Percentiles rank a stretch among this genome's conserved stretches.
Conservation (phyloP, 1,140 invertebrate genomes). For the Trichomalopsis sarcophagae region DNA sequence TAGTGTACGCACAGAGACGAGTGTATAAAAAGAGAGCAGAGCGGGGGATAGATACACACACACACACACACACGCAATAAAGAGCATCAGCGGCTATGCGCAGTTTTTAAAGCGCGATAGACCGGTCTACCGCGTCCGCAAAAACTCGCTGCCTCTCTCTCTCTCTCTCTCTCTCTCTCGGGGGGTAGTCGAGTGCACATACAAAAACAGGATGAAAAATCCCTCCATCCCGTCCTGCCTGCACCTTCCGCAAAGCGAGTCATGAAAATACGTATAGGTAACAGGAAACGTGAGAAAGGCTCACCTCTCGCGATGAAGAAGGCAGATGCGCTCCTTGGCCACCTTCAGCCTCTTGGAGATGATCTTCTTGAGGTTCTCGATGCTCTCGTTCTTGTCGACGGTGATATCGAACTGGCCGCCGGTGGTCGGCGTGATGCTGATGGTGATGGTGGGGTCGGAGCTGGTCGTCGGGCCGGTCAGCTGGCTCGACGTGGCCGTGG, state of each 20-base stretch:
- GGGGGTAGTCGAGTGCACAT: neutral
- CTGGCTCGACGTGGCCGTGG: constrained; percentile 76
- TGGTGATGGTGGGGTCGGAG: constrained; percentile 80
- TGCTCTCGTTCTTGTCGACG: constrained; percentile 85
- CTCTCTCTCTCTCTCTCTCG: neutral
- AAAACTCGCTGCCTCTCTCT: neutral
- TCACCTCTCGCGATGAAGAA: constrained; percentile 94
- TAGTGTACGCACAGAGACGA: neutral
- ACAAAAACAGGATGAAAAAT: neutral
- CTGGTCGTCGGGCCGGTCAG: constrained; percentile 67
- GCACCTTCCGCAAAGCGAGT: neutral
- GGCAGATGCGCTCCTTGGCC: constrained; percentile 92
- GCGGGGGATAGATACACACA: neutral
- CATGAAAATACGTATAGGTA: neutral
- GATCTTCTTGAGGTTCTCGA: constrained; percentile 92
- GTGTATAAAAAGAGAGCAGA: neutral
- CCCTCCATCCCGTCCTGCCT: neutral
- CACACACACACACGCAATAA: neutral
- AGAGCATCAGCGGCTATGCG: neutral
- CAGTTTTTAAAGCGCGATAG: constrained; percentile 42
- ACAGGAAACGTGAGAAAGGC: constrained; percentile 60
- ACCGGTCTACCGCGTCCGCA: neutral
- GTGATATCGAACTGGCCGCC: constrained; percentile 91
- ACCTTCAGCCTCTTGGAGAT: constrained; percentile 95
- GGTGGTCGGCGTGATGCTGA: constrained; percentile 91